Conservation (phyloP, 2,888 invertebrate genomes). For the Acronicta alni region DNA sequence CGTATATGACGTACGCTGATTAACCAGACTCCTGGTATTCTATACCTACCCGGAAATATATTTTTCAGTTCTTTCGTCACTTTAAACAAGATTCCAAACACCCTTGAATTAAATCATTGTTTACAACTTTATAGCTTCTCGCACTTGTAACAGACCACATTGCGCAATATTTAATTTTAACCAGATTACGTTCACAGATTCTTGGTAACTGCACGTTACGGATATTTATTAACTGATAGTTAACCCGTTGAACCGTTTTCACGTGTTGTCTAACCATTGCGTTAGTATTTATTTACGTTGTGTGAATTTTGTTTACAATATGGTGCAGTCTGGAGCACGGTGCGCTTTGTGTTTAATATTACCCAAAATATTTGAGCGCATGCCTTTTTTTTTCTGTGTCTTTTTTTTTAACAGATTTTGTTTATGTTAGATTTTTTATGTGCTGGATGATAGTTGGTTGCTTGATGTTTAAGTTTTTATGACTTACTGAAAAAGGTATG, state of each 20-base stretch:
- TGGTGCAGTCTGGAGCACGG: conserved; percentile 16
- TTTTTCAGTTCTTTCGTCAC: conserved; percentile 1
- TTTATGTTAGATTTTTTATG: conserved; percentile 28
- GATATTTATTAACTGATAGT: conserved; percentile 74
- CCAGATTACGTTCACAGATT: conserved; percentile 62
- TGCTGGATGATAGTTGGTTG: conserved; percentile 9
- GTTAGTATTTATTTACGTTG: conserved; percentile 68
- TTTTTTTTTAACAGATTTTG: conserved; percentile 9
- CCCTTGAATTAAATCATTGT: conserved; percentile 41
- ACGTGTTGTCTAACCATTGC: conserved; percentile 59
- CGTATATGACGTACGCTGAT: too few relatives aligned
- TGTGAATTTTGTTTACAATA: conserved; percentile 50
- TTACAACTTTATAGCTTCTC: conserved; percentile 30
- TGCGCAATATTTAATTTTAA: conserved; percentile 65
- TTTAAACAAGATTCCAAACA: conserved; percentile 23
- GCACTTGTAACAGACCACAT: conserved; percentile 28
- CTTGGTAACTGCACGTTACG: conserved; percentile 62
- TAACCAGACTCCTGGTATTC: not conserved
- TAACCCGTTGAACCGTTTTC: conserved; percentile 66
- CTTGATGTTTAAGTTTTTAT: conserved; percentile 6
- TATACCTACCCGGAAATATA: not conserved
- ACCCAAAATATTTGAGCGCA: conserved; percentile 18
- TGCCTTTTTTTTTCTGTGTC: conserved; percentile 46
- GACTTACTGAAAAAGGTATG: not conserved
- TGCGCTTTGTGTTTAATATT: conserved; percentile 15